A percentile compares a stretch with the other conserved stretches of the same genome.
Conservation (phyloP, 2,113 vertebrate species). For the Mola mola region DNA sequence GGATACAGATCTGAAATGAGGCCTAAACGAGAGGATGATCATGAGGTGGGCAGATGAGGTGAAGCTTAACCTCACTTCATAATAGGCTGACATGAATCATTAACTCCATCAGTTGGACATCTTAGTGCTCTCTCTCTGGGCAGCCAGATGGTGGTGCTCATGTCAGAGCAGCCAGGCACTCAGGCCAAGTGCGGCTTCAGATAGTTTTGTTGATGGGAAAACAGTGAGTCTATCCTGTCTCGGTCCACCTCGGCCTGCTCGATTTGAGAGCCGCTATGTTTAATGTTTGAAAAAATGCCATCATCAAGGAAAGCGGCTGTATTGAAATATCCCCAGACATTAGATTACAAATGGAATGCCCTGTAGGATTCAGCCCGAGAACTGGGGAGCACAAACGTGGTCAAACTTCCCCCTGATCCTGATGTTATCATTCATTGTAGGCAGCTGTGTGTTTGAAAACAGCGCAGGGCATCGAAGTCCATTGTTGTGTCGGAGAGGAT, state of each 20-base stretch:
- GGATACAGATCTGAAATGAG: slow-evolving; percentile 11
- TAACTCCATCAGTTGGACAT: slow-evolving; percentile 73
- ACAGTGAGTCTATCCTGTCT: slow-evolving; percentile 11
- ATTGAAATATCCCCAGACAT: no score
- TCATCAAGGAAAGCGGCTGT: no score
- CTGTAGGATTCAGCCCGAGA: slow-evolving; percentile 7
- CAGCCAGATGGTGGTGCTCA: slow-evolving; percentile 78
- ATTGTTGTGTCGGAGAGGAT: slow-evolving; percentile 63
- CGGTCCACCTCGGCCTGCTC: neutral
- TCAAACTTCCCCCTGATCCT: slow-evolving; percentile 39
- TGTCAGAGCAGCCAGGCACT: slow-evolving; percentile 48
- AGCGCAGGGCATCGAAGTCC: neutral
- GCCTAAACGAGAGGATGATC: slow-evolving; percentile 36
- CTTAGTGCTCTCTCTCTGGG: slow-evolving; percentile 56
- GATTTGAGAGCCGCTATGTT: no score
- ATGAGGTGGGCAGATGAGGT: slow-evolving; percentile 25
- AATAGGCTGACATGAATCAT: slow-evolving; percentile 77
- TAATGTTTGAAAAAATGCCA: no score
- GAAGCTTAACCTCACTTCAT: slow-evolving; percentile 51
- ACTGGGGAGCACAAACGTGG: slow-evolving; percentile 4
- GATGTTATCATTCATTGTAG: slow-evolving; percentile 39
- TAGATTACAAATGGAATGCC: slow-evolving; percentile 32
- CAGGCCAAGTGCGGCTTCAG: slow-evolving; percentile 24
- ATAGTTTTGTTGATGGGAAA: slow-evolving; percentile 72
- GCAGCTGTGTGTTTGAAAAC: slow-evolving; percentile 39